These are phyloP conservation scores for Nothocercus julius DNA, from an alignment of 2,113 vertebrate genomes.

Conservation along the genomic window DNA sequence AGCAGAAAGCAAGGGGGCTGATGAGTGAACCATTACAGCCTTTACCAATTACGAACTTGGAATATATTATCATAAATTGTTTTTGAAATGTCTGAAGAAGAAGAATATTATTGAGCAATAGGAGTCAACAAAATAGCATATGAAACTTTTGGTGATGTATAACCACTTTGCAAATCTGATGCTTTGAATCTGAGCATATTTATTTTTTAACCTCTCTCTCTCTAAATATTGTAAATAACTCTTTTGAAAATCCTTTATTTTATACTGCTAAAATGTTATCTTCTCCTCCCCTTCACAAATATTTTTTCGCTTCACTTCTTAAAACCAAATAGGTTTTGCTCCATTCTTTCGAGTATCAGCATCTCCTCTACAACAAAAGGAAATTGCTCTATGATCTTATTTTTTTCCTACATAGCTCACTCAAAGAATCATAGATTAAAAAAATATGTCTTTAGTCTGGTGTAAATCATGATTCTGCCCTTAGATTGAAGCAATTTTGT, in stretches of 20 bases:
- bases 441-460: neutral
- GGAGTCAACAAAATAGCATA: neutral
- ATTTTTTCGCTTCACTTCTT: neutral
- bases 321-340: neutral
- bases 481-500: neutral
- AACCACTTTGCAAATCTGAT: neutral
- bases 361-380: neutral
- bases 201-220: neutral
- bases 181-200: neutral
- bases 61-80: neutral
- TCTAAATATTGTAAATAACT: neutral
- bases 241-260: neutral
- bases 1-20: neutral
- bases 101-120: neutral
- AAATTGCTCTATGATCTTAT: neutral
- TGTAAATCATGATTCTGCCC: neutral
- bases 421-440: neutral
- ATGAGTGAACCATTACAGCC: neutral
- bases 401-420: neutral
- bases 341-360: neutral
- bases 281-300: neutral
- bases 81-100: neutral
- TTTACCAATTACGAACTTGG: neutral
- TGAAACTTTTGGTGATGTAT: neutral
- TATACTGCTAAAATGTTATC: neutral